Percentiles rank a stretch among this genome's conserved stretches.
These are phyloP conservation scores for Drosophila pachea DNA, from an alignment of 1,140 invertebrate genomes.

Conservation along the genomic window DNA sequence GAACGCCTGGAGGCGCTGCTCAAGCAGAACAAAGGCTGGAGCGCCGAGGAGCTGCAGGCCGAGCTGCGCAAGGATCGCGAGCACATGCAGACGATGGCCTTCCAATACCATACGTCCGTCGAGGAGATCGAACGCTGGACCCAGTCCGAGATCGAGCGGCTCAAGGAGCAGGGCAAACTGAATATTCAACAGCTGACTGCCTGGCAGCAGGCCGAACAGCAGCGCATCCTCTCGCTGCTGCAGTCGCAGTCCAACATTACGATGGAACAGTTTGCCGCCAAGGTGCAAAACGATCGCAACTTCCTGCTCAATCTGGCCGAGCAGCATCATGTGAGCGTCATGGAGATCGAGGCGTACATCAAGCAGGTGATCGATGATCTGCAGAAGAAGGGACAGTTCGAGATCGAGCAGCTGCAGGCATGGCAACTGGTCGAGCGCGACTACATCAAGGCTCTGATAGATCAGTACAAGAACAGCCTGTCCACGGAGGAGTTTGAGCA, in stretches of 20 bases:
- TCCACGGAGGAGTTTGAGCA: constrained; percentile 67
- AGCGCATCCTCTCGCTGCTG: constrained; percentile 59
- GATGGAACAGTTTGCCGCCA: constrained; percentile 65
- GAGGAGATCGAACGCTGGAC: constrained; percentile 76
- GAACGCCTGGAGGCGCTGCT: constrained; percentile 66
- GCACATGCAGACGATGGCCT: constrained; percentile 76
- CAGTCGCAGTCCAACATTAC: constrained; percentile 70
- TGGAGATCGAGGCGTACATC: constrained; percentile 67
- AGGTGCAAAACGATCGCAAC: constrained; percentile 67
- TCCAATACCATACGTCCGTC: constrained; percentile 74
- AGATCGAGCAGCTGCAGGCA: constrained; percentile 64
- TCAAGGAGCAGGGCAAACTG: constrained; percentile 68
- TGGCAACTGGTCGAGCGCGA: constrained; percentile 73
- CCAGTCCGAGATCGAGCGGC: constrained; percentile 60
- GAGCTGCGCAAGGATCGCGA: constrained; percentile 70
- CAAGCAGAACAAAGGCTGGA: constrained; percentile 71
- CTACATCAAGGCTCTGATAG: constrained; percentile 66
- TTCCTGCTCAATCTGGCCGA: constrained; percentile 66
- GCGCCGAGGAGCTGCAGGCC: constrained; percentile 62
- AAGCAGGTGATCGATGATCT: constrained; percentile 70
- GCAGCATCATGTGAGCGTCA: constrained; percentile 70
- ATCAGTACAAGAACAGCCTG: constrained; percentile 60
- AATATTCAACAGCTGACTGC: constrained; percentile 69
- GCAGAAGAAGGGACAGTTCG: constrained; percentile 66
- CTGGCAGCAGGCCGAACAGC: constrained; percentile 72